phyloP scores from a whole-genome alignment of 2,797 vertebrate genomes.

The Neosilurus hyrtlii region DNA sequence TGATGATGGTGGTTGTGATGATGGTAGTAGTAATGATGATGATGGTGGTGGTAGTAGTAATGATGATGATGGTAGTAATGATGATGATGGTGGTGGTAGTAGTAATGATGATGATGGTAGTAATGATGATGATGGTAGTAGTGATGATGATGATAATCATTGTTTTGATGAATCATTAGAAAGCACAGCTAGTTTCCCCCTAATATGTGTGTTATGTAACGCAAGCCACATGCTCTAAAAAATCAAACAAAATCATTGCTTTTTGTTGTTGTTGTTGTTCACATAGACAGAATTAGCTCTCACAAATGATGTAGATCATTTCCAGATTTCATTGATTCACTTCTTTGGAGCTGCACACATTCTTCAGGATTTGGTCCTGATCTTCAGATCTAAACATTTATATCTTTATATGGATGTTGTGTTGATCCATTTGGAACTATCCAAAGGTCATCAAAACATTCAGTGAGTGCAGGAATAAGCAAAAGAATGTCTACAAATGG shows the following conservation, averaged over 20 bases:
- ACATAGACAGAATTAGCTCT: neutral
- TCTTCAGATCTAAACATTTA: neutral
- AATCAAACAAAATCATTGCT: conserved; percentile 7
- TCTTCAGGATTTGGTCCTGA: neutral
- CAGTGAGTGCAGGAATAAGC: neutral
- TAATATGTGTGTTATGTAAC: conserved; percentile 16
- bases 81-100: neutral
- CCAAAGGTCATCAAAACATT: neutral
- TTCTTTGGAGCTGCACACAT: neutral
- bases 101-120: neutral
- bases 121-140: neutral
- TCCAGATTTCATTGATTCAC: neutral
- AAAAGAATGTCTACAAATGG: neutral
- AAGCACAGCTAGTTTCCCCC: neutral
- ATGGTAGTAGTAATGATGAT: neutral
- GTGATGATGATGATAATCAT: conserved; percentile 10
- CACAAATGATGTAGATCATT: no score
- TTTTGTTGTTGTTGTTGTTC: neutral
- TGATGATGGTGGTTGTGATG: neutral
- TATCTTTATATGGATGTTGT: neutral
- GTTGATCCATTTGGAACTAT: neutral
- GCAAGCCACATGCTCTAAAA: conserved; percentile 1
- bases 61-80: neutral
- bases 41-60: neutral
- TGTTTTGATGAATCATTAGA: conserved; percentile 25